Percentiles rank a stretch among this genome's conserved stretches.
phyloP scores from a whole-genome alignment of 2,113 vertebrate genomes.

The Ondatra zibethicus region DNA sequence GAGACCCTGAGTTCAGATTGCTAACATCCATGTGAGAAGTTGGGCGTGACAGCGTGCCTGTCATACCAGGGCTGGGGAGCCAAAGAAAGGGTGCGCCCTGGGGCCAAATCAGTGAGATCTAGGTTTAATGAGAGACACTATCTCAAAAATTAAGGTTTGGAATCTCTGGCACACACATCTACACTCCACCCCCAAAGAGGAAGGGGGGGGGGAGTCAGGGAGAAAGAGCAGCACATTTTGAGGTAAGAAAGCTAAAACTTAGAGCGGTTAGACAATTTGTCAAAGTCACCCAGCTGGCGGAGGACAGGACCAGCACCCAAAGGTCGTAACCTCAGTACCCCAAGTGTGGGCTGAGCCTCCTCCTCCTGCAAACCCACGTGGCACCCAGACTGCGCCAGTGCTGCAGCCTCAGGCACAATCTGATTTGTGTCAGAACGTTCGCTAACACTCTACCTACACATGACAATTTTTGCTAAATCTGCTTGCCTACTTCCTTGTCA shows the following conservation, averaged over 20 bases:
- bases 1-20: background rate
- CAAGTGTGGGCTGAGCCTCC: background rate
- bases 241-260: background rate
- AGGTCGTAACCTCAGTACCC: no score
- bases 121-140: no score
- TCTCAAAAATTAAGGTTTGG: background rate
- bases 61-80: background rate
- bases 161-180: background rate
- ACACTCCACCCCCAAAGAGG: no score
- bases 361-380: fast-evolving
- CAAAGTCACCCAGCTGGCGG: background rate
- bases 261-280: background rate
- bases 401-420: background rate
- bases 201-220: fast-evolving
- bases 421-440: background rate
- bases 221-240: background rate
- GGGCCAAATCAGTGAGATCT: background rate
- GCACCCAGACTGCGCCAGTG: background rate
- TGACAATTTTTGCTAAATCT: background rate
- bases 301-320: background rate
- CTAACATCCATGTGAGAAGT: background rate
- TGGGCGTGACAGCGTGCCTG: background rate
- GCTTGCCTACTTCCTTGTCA: background rate
- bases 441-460: background rate
- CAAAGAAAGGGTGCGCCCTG: no score